Evolutionary conservation across 2,888 invertebrate genomes (phyloP), one percentile per base, ranked within the genome.

Genomic region (Leucoma salicis): DNA sequence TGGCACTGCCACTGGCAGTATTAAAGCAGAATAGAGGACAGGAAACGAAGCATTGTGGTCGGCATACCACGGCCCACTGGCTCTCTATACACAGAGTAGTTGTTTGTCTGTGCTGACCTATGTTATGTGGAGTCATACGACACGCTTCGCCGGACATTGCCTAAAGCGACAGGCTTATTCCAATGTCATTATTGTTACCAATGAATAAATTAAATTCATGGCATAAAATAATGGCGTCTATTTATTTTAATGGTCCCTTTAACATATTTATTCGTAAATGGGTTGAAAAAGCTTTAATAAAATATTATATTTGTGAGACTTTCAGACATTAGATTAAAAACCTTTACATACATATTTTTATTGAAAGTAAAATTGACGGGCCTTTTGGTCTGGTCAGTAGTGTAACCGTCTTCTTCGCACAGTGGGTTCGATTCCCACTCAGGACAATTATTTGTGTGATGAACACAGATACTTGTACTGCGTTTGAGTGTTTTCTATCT

Each of bases 31-130:
- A 61, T 55, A 54, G 52, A 51, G 58, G 52, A 40, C 69, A 62
- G 67, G 70, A 72, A 68, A 62, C 63, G 61, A 50, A 45, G 57
- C 63, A 69, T 70, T 70, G 67, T 70, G 61, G 51, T 50, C 43
- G 54, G 49, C 54, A 57, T 47, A 61, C 42, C 55, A 49, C 68
- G 71, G 57, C 60, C 54, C 50, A 56, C 42, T 66, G 65, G 49
- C 46, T 53, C 42, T 47, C 52, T 47, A 57, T 45, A 49, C 42
- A 37, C 6, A 21, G 37, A 56, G 46, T 48, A 46, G 43, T 40
- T 42, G 46, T 39, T 47, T 49, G 42, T 41, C 42, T 41, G 47
- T 39, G 39, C 46, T 49, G 49, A 57, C 53, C 51, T 53, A 54
- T 48, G 57, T 49, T 45, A 25, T 53, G 48, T 60, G 53, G 46